A percentile compares a stretch with the other conserved stretches of the same genome.
Conservation (phyloP, 2,888 invertebrate genomes). For the Disparrhopalites patrizii region DNA sequence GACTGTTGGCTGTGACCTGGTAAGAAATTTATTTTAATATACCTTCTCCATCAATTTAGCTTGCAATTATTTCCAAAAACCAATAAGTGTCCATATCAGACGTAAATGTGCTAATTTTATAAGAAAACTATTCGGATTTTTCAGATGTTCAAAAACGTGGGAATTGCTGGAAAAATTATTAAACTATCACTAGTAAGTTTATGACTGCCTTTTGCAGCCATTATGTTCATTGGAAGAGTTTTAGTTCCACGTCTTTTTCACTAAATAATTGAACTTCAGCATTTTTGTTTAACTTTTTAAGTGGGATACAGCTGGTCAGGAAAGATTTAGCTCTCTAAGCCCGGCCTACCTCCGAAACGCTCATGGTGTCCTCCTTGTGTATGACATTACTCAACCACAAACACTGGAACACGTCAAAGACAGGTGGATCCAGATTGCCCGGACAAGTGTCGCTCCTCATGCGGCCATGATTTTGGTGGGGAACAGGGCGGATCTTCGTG, state of each 20-base stretch:
- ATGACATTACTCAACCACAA: conserved; percentile 34
- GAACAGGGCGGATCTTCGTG: conserved; percentile 37
- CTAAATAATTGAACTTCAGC: neutral
- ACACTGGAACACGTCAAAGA: conserved; percentile 30
- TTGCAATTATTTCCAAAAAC: neutral
- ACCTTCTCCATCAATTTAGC: neutral
- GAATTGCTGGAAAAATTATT: conserved; percentile 39
- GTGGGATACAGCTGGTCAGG: conserved; percentile 44
- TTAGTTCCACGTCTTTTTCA: neutral
- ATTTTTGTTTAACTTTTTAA: conserved; percentile 22
- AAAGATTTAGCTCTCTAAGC: conserved; percentile 36
- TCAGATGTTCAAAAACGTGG: conserved; percentile 37
- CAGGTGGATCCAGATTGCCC: conserved; percentile 36
- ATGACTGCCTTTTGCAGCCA: neutral
- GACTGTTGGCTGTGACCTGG: conserved; percentile 41
- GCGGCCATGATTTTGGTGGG: conserved; percentile 35
- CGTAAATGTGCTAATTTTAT: neutral
- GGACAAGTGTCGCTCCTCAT: conserved; percentile 26
- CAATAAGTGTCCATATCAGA: neutral
- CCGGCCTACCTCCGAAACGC: conserved; percentile 40
- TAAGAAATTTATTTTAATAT: conserved; percentile 12
- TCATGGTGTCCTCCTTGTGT: conserved; percentile 38
- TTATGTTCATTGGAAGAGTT: neutral
- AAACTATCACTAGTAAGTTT: conserved; percentile 35
- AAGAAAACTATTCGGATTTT: conserved; percentile 8